phyloP scores from a whole-genome alignment of 2,113 vertebrate species.

The Dasyornis broadbenti region DNA sequence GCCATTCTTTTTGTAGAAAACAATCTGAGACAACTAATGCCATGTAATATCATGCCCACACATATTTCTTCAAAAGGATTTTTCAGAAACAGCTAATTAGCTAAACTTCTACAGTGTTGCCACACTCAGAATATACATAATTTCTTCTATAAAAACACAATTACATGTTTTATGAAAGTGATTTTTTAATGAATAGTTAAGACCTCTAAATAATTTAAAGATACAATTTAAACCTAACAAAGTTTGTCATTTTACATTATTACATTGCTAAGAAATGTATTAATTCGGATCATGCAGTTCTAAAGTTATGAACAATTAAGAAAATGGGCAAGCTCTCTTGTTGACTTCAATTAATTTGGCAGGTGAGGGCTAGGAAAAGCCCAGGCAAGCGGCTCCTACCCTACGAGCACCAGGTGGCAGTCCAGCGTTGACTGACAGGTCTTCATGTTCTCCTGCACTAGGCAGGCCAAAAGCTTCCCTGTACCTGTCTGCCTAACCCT shows the following conservation, averaged over 20 bases:
- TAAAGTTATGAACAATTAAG: not conserved
- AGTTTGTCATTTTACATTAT: not conserved
- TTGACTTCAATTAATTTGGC: not conserved
- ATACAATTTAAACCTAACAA: not conserved
- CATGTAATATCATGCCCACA: not conserved
- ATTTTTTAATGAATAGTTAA: slow-evolving; percentile 27
- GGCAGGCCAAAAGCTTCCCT: not conserved
- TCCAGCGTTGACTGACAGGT: not conserved
- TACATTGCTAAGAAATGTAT: not conserved
- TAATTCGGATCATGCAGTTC: not conserved
- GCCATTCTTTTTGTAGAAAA: not conserved
- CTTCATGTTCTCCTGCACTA: not conserved
- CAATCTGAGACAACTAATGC: not conserved
- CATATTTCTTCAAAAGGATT: not conserved
- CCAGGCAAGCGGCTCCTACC: not conserved
- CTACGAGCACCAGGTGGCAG: slow-evolving; percentile 1
- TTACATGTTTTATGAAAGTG: not conserved
- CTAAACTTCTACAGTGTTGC: not conserved
- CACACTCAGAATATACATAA: not conserved
- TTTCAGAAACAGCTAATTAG: not conserved
- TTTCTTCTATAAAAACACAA: slow-evolving; percentile 20
- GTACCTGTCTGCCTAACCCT: not conserved
- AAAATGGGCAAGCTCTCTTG: not conserved
- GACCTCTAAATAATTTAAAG: slow-evolving; percentile 19
- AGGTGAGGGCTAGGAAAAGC: not conserved